phyloP scores from a whole-genome alignment of 2,797 vertebrate species.

The Thaleichthys pacificus region DNA sequence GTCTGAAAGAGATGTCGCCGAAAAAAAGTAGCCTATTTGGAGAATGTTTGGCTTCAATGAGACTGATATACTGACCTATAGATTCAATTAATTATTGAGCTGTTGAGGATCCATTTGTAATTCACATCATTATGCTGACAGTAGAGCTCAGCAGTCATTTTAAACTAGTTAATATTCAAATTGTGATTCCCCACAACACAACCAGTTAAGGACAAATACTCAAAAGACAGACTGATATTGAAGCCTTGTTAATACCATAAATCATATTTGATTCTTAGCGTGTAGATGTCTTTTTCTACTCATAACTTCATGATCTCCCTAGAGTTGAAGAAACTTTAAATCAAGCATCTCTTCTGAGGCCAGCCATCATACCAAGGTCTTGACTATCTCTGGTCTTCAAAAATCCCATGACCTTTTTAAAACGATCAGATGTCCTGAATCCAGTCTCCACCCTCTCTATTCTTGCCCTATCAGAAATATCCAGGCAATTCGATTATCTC shows the following conservation, averaged over 20 bases:
- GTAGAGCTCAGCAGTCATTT: too few species aligned
- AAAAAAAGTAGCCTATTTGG: not conserved
- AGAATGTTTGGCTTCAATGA: not conserved
- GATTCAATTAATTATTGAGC: too few species aligned
- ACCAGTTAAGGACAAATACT: too few species aligned
- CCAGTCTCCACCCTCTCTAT: constrained; percentile 37
- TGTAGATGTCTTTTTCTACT: not conserved
- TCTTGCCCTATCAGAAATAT: constrained; percentile 59
- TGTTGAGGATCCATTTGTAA: too few species aligned
- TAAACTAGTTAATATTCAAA: too few species aligned
- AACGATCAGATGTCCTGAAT: constrained; percentile 44
- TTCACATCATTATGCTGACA: too few species aligned
- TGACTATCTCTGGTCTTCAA: constrained; percentile 7
- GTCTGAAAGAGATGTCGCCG: not conserved
- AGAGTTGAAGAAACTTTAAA: too few species aligned
- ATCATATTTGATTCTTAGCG: too few species aligned
- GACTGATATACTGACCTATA: not conserved
- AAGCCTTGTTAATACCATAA: too few species aligned
- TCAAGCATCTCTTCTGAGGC: not conserved
- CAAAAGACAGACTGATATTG: too few species aligned
- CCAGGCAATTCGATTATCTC: constrained; percentile 68
- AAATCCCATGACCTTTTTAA: constrained; percentile 7
- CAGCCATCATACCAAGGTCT: not conserved
- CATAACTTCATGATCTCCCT: not conserved
- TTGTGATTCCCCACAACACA: too few species aligned